A percentile compares a stretch with the other conserved stretches of the same genome.
Evolutionary conservation across 2,797 vertebrate genomes (phyloP).

Genomic region (Tenualosa thibaudeaui): DNA sequence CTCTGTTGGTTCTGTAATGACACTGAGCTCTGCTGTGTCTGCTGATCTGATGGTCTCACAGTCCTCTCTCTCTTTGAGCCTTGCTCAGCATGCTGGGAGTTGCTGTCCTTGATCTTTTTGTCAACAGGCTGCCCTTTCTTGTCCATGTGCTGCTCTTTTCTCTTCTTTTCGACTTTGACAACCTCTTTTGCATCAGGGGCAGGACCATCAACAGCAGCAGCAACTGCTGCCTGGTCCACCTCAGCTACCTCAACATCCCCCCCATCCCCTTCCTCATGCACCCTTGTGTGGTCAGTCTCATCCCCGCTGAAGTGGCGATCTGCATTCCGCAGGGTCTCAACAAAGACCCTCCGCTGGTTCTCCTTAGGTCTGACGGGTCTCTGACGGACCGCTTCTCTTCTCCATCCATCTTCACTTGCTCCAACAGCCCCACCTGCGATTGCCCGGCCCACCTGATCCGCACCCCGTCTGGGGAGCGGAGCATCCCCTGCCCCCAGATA

Average conservation of each 20-base stretch:
- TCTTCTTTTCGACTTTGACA: neutral
- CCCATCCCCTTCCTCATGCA: neutral
- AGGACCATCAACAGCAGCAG: neutral
- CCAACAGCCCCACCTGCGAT: neutral
- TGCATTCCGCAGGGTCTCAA: conserved; percentile 61
- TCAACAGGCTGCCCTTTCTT: neutral
- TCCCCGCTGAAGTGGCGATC: conserved; percentile 46
- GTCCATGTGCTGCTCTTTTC: neutral
- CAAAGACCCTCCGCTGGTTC: neutral
- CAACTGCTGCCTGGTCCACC: neutral
- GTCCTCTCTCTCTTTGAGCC: conserved; percentile 7
- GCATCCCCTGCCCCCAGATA: neutral
- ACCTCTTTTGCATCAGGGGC: conserved; percentile 6
- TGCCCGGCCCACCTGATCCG: neutral
- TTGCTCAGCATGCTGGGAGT: neutral
- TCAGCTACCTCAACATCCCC: neutral
- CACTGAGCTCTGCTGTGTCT: neutral
- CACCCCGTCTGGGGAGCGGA: neutral
- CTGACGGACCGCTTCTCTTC: conserved; percentile 38
- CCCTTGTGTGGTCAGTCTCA: conserved; percentile 49
- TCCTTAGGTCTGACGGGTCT: conserved; percentile 18
- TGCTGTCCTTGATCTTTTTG: neutral
- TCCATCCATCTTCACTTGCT: neutral
- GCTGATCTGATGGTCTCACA: neutral
- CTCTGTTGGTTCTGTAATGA: neutral